Percentiles rank a stretch among this genome's conserved stretches.
phyloP scores from a whole-genome alignment of 2,113 vertebrate species.

The Cyanistes caeruleus region DNA sequence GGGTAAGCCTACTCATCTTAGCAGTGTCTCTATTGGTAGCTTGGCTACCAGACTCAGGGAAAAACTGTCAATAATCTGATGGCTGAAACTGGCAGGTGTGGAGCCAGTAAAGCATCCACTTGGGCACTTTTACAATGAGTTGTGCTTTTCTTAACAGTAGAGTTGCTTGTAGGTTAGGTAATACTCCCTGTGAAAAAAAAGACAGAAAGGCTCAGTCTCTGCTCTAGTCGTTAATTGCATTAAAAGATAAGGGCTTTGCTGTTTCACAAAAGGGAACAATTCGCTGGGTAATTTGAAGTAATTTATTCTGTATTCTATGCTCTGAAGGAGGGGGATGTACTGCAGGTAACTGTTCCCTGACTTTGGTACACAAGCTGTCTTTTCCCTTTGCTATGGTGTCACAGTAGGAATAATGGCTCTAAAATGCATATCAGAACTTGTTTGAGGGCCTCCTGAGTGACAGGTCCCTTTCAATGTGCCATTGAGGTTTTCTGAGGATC shows the following conservation, averaged over 20 bases:
- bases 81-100: neutral
- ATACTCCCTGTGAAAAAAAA: neutral
- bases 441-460: neutral
- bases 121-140: neutral
- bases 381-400: constrained; percentile 7
- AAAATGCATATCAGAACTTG: neutral
- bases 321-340: neutral
- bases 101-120: neutral
- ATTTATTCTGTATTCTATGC: neutral
- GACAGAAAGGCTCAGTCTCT: neutral
- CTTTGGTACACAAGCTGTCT: neutral
- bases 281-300: constrained; percentile 25
- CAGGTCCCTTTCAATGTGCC: neutral
- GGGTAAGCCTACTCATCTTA: neutral
- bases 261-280: constrained; percentile 7
- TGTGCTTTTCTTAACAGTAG: neutral
- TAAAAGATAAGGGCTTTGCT: neutral
- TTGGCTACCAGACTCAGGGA: neutral
- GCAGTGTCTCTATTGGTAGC: neutral
- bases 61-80: neutral
- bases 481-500: neutral
- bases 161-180: neutral
- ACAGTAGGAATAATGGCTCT: constrained; percentile 4
- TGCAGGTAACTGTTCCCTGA: constrained; percentile 5
- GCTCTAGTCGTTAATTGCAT: neutral